These are phyloP conservation scores for Caenorhabditis angaria DNA, from an alignment of 2,888 invertebrate genomes.

Conservation along the genomic window DNA sequence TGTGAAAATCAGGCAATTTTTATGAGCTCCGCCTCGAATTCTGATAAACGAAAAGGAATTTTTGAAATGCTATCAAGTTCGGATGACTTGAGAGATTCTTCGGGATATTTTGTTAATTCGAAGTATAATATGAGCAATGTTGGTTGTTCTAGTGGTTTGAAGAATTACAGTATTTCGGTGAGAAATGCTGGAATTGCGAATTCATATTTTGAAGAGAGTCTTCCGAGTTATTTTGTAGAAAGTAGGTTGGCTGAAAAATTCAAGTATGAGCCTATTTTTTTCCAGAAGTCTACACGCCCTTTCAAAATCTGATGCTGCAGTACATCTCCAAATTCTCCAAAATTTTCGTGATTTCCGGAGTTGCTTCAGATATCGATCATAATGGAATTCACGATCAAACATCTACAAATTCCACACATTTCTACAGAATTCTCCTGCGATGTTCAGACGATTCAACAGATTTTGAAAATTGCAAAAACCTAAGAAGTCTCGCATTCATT, in stretches of 20 bases:
- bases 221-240: constrained; percentile 23
- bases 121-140: not conserved
- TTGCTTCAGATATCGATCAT: constrained; percentile 32
- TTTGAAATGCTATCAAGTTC: too few species aligned
- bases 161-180: not conserved
- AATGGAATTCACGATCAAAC: constrained; percentile 36
- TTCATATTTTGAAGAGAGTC: constrained; percentile 1
- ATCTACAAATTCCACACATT: constrained; percentile 20
- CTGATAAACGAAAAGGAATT: too few species aligned
- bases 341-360: constrained; percentile 38
- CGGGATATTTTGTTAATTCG: too few species aligned
- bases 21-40: too few species aligned
- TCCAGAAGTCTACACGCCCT: constrained; percentile 33
- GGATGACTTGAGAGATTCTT: too few species aligned
- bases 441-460: constrained; percentile 24
- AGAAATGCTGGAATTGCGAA: constrained; percentile 11
- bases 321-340: constrained; percentile 40
- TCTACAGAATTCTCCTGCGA: constrained; percentile 25
- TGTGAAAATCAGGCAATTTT: too few species aligned
- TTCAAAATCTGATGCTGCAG: constrained; percentile 30
- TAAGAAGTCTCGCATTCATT: constrained; percentile 28
- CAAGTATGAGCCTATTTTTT: not conserved
- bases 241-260: constrained; percentile 14
- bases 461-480: constrained; percentile 20
- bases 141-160: not conserved